These are phyloP conservation scores for Penaeus vannamei DNA, from an alignment of 1,140 invertebrate species.

Conservation along the genomic window DNA sequence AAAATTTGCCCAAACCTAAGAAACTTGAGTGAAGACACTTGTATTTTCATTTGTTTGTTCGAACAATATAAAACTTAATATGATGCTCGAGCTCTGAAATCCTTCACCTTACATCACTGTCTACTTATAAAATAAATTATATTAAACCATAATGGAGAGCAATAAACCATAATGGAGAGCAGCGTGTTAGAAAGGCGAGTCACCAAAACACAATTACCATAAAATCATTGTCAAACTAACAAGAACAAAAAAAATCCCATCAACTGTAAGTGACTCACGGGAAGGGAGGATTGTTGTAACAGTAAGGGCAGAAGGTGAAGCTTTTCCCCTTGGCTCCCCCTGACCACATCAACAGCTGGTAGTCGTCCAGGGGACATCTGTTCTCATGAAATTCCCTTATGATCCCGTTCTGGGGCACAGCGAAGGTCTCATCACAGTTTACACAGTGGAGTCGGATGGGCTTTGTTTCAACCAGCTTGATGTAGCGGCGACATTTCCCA, in stretches of 20 bases:
- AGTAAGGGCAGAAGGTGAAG: conserved; percentile 97
- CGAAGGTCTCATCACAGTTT: conserved; percentile 96
- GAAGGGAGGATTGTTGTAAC: conserved; percentile 98
- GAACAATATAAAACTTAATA: no score
- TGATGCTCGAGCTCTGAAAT: no score
- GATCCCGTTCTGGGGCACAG: conserved; percentile 93
- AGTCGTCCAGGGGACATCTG: conserved; percentile 98
- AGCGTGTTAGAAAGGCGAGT: no score
- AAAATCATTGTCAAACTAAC: not conserved
- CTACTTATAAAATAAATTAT: no score
- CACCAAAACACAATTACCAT: not conserved
- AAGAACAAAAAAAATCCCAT: not conserved
- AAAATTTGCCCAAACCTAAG: no score
- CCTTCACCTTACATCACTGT: no score
- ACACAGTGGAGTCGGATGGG: conserved; percentile 95
- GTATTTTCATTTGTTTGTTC: no score
- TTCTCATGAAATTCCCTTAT: conserved; percentile 95
- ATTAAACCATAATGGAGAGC: no score
- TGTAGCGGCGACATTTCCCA: conserved; percentile 96
- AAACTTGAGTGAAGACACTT: no score
- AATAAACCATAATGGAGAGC: no score
- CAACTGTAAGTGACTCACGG: conserved; percentile 74
- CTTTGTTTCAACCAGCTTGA: conserved; percentile 97
- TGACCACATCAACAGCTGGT: conserved; percentile 91
- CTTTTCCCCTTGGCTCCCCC: conserved; percentile 92